A percentile compares a stretch with the other conserved stretches of the same genome.
These are phyloP conservation scores for Zenarchopterus dispar DNA, from an alignment of 2,797 vertebrate species.

Conservation along the genomic window DNA sequence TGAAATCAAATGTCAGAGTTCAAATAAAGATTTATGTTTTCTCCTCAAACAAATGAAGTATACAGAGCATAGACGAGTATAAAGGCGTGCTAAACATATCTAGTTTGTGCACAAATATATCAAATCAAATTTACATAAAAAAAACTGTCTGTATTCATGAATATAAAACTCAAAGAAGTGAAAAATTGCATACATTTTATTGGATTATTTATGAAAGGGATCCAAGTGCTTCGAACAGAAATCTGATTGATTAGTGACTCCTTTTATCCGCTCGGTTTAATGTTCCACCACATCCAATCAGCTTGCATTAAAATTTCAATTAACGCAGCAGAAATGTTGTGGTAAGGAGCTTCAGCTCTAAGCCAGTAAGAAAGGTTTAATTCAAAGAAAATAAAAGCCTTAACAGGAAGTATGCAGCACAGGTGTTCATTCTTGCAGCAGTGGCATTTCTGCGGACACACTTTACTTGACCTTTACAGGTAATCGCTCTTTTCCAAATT, in stretches of 20 bases:
- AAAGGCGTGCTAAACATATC: slow-evolving; percentile 14
- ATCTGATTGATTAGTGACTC: slow-evolving; percentile 48
- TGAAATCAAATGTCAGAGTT: slow-evolving; percentile 51
- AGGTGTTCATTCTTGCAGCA: slow-evolving; percentile 11
- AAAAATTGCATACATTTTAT: slow-evolving; percentile 22
- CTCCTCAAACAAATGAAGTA: slow-evolving; percentile 1
- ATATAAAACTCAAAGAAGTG: slow-evolving; percentile 15
- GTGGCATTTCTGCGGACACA: slow-evolving; percentile 53
- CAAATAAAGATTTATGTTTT: slow-evolving; percentile 21
- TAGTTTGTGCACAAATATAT: slow-evolving; percentile 26
- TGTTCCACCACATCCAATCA: slow-evolving; percentile 50
- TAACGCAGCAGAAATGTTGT: slow-evolving; percentile 15
- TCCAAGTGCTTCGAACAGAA: slow-evolving; percentile 48
- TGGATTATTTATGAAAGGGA: slow-evolving; percentile 35
- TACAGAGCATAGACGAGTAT: not conserved
- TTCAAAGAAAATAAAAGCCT: slow-evolving; percentile 28
- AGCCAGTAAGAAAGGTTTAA: slow-evolving; percentile 28
- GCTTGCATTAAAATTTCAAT: slow-evolving; percentile 26
- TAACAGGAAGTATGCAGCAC: slow-evolving; percentile 18
- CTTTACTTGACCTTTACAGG: slow-evolving; percentile 55
- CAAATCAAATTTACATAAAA: slow-evolving; percentile 42
- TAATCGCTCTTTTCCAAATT: slow-evolving; percentile 38
- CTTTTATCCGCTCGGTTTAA: slow-evolving; percentile 46
- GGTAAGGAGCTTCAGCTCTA: slow-evolving; percentile 9
- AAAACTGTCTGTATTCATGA: slow-evolving; percentile 7